phyloP scores from a whole-genome alignment of 2,797 vertebrate species.

The Hemitrygon akajei region DNA sequence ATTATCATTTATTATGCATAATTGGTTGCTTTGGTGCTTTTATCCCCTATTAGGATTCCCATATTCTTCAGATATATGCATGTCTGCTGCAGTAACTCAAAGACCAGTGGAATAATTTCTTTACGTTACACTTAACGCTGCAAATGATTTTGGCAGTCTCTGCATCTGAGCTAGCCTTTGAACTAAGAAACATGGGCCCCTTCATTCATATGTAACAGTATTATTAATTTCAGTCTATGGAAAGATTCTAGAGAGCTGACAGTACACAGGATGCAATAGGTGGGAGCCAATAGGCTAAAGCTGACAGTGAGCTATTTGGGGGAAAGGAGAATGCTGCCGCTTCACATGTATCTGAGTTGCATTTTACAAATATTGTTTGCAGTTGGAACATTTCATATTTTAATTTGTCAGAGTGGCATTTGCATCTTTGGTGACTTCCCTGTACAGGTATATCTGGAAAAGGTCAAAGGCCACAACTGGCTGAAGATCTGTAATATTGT shows the following conservation, averaged over 20 bases:
- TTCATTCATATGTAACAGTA: not conserved
- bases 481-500: not conserved
- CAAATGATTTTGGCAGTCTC: not conserved
- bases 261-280: not conserved
- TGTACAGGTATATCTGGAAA: not conserved
- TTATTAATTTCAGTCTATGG: not conserved
- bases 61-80: not conserved
- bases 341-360: too few relatives aligned
- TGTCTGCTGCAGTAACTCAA: not conserved
- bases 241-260: not conserved
- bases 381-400: not conserved
- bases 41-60: not conserved
- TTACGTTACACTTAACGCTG: not conserved
- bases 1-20: not conserved
- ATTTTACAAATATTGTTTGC: not conserved
- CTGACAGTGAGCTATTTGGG: not conserved
- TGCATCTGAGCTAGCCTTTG: not conserved
- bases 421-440: not conserved
- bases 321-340: not conserved
- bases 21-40: constrained; percentile 1
- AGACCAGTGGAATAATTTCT: not conserved
- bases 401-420: not conserved
- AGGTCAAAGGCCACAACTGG: not conserved
- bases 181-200: not conserved
- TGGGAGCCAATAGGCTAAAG: not conserved